phyloP scores from a whole-genome alignment of 2,888 invertebrate genomes.

The Cabera pusaria region DNA sequence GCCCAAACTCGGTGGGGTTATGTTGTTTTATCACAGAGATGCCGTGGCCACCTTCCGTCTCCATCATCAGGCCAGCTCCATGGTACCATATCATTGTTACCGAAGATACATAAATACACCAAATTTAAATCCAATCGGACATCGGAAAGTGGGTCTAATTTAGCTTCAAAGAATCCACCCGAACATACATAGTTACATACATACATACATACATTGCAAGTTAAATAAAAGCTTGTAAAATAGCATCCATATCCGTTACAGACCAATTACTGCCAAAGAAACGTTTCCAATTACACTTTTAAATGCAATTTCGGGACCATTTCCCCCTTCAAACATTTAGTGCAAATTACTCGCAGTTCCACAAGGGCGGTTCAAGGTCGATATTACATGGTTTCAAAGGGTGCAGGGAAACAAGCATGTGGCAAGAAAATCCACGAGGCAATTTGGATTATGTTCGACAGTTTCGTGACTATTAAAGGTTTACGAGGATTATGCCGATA shows the following conservation, averaged over 20 bases:
- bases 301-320: conserved; percentile 26
- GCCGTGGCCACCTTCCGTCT: no score
- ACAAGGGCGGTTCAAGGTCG: conserved; percentile 67
- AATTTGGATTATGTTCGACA: conserved; percentile 10
- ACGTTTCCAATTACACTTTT: conserved; percentile 17
- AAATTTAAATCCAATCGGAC: no score
- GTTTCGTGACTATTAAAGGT: neutral
- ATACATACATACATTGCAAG: no score
- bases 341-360: conserved; percentile 60
- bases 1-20: no score
- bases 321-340: conserved; percentile 38
- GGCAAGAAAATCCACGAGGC: conserved; percentile 14
- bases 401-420: conserved; percentile 34
- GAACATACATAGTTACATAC: no score
- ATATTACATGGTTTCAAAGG: conserved; percentile 52
- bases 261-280: conserved; percentile 12
- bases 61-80: no score
- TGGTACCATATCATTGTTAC: no score
- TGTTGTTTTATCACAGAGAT: no score
- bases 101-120: no score
- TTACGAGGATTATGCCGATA: neutral
- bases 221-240: no score
- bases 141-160: no score
- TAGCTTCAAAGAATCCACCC: no score
- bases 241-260: neutral